phyloP scores from a whole-genome alignment of 2,113 vertebrate genomes.

The Eidolon helvum region DNA sequence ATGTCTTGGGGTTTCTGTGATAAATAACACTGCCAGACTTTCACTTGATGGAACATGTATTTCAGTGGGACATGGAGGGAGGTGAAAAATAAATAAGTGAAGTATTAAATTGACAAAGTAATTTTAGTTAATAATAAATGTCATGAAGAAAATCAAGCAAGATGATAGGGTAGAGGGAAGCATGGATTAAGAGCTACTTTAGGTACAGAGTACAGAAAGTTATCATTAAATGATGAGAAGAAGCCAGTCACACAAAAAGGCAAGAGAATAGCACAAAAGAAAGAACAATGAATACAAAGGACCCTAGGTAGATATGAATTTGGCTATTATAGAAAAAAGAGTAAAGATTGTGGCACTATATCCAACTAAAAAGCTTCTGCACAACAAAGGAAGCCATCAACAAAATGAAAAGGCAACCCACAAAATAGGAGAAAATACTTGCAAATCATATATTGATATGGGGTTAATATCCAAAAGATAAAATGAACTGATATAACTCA shows the following conservation, averaged over 20 bases:
- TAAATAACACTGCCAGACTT: not conserved
- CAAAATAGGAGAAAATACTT: not conserved
- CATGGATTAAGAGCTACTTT: not conserved
- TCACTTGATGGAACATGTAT: not conserved
- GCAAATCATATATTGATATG: not conserved
- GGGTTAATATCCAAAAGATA: not conserved
- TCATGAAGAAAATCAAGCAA: not conserved
- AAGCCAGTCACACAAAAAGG: not conserved
- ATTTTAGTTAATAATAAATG: not conserved
- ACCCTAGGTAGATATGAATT: not conserved
- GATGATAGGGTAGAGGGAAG: not conserved
- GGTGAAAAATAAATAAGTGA: not conserved
- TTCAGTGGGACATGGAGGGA: not conserved
- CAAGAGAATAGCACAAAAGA: not conserved
- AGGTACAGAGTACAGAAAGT: not conserved
- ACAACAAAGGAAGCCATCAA: not conserved
- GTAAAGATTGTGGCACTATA: not conserved
- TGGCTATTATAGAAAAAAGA: not conserved
- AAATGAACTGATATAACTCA: not conserved
- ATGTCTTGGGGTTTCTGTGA: not conserved
- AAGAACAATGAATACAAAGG: not conserved
- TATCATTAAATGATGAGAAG: not conserved
- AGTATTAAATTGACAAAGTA: not conserved
- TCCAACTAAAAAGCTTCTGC: not conserved
- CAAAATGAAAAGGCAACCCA: not conserved